Percentiles rank a stretch among this genome's conserved stretches.
Evolutionary conservation across 2,113 vertebrate species (phyloP).

Genomic region (Penelope pileata): DNA sequence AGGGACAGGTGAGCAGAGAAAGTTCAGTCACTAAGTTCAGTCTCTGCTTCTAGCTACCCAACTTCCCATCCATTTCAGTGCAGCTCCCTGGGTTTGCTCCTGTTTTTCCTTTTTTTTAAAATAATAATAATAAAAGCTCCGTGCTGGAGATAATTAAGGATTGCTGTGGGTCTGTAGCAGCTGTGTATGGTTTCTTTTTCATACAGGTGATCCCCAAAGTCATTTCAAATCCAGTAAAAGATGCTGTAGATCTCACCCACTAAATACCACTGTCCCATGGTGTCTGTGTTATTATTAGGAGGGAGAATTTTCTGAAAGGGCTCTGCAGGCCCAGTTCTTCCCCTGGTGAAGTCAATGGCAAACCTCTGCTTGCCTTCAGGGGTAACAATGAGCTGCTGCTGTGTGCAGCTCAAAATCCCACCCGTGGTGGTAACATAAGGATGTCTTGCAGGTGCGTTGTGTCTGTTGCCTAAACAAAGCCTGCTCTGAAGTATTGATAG

Average conservation of each 20-base stretch:
- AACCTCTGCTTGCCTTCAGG: neutral
- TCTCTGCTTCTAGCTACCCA: neutral
- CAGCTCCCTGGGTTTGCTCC: neutral
- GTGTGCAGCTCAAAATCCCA: neutral
- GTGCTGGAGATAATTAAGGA: fast-evolving
- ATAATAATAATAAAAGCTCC: no score
- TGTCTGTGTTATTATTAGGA: neutral
- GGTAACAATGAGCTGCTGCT: neutral
- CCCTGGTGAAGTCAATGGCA: neutral
- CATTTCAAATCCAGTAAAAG: neutral
- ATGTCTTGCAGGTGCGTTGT: neutral
- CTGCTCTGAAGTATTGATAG: neutral
- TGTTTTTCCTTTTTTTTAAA: neutral
- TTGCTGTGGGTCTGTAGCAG: neutral
- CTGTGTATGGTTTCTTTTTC: neutral
- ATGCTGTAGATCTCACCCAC: neutral
- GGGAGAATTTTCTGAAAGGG: neutral
- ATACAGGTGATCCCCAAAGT: neutral
- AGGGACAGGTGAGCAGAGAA: neutral
- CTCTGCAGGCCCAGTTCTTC: neutral
- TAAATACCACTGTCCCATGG: fast-evolving
- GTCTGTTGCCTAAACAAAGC: neutral
- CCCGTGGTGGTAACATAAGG: fast-evolving
- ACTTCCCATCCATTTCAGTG: neutral
- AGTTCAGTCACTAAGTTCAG: neutral